These are phyloP conservation scores for Planiliza haematocheilus DNA, from an alignment of 2,113 vertebrate species.

Conservation along the genomic window DNA sequence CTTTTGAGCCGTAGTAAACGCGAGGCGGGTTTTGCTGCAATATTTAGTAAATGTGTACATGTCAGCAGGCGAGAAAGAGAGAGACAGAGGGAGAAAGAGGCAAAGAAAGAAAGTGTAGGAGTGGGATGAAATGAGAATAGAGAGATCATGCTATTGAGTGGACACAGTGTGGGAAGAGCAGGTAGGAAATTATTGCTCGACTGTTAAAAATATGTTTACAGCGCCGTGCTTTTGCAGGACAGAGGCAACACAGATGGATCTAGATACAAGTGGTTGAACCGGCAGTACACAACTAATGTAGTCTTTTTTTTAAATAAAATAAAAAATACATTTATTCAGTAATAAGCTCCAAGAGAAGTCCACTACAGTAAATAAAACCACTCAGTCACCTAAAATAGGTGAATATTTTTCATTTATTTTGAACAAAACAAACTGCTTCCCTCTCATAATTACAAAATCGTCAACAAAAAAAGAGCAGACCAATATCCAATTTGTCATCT, in stretches of 20 bases:
- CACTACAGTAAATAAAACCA: too few species aligned
- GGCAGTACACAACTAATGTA: neutral
- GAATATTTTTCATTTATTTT: neutral
- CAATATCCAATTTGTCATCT: neutral
- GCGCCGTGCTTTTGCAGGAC: conserved; percentile 11
- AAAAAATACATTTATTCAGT: neutral
- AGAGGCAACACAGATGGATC: neutral
- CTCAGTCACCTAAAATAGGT: too few species aligned
- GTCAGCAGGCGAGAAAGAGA: conserved; percentile 53
- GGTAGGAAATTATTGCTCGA: conserved; percentile 58
- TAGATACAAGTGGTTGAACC: neutral
- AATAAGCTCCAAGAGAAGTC: neutral
- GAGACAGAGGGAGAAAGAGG: conserved; percentile 49
- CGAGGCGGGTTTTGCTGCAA: conserved; percentile 66
- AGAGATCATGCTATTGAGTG: conserved; percentile 58
- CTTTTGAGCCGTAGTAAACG: conserved; percentile 47
- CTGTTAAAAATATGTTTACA: conserved; percentile 54
- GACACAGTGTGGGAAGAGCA: conserved; percentile 68
- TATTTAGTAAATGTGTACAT: conserved; percentile 62
- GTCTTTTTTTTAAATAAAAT: neutral
- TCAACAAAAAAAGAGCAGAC: neutral
- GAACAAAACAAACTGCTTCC: neutral
- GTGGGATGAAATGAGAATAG: conserved; percentile 57
- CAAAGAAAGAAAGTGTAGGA: conserved; percentile 51
- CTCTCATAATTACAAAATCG: neutral